Evolutionary conservation across 2,888 invertebrate genomes (phyloP), one percentile per base, ranked within the genome.

Genomic region (Tinea trinotella): DNA sequence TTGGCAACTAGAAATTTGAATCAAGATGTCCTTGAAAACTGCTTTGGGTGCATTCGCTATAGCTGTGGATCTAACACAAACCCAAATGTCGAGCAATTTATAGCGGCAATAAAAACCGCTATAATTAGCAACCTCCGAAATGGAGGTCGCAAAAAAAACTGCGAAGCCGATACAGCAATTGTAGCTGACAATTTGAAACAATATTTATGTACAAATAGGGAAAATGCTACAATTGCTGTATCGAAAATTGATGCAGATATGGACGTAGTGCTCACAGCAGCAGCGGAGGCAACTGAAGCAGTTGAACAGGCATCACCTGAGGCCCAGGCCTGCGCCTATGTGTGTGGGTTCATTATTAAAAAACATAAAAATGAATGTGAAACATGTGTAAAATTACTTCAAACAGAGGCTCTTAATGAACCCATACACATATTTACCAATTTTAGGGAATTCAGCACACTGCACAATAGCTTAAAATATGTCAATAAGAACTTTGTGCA

Each of bases 1-100:
- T 34, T 65, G 1, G 56, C 62, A 0, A 63, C 62, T 15, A 22
- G 54, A 15, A 12, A 30, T 2, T 15, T 46, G 10, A 40, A 54
- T 15, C 34, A 55, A 19, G 62, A 63, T 44, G 58, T 61, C 9
- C 19, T 63, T 1, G 62, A 61, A 56, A 61, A 64, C 56, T 56
- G 59, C 6, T 58, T 58, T 54, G 57, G 56, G 0, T 54, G 55
- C 15, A 57, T 58, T 18, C 24, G 61, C 0, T 56, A 44, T 3
- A 61, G 60, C 17, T 63, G 61, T 59, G 61, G 62, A 0, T 57
- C 61, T 1, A 62, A 62, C 55, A 53, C 18, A 10, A 64, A 63
- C 34, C 63, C 61, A 4, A 63, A 59, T 20, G 36, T 20, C 13
- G 58, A 52, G 0, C 62, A 62, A 56, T 63, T 63, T 56, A 55